Evolutionary conservation across 2,797 vertebrate species (phyloP), one percentile per base, ranked within the genome.

Genomic region (Uromys caudimaculatus): DNA sequence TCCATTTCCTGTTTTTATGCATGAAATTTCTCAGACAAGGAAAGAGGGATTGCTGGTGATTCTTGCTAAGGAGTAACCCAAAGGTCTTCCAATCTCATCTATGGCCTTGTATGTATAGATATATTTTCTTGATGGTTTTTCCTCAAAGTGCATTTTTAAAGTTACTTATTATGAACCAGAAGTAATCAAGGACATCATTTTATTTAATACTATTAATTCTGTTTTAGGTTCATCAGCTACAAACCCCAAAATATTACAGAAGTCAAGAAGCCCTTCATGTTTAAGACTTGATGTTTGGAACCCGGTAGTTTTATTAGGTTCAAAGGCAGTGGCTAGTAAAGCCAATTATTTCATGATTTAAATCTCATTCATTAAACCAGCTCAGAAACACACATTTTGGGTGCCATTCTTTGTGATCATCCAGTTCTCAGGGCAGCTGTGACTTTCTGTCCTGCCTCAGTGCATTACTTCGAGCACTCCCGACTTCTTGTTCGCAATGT

Each of bases 181-280:
- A 35, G 87, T 84, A 81, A 92, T 64, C n/a, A 62, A 83, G 88
- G 82, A 35, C 23, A 62, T n/a, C 4, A 1, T 56, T 85, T 60
- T 11, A 50, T 58, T 91, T 75, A 64, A 78, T 83, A 95, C 83
- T 58, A 76, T n/a, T 13, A 60, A 87, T 67, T 96, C 1, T 56
- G 32, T 76, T 56, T 97, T 95, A 95, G 94, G 96, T 94, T 95
- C 95, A 97, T 85, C 89, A 90, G 90, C 96, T 73, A 75, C 97
- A 77, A 75, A 89, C 79, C 29, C 14, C 47, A 29, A 73, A 17
- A 29, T 21, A 52, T 17, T 84, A 19, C 4, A 12, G 35, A 81
- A 94, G 69, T 29, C 19, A 95, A 60, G 78, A 97, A 89, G 76
- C 82, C 0, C 71, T 6, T 11, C 35, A 64, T 17, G 32, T 50